These are phyloP conservation scores for Bradynema listronoti DNA, from an alignment of 1,140 invertebrate species.

Conservation along the genomic window DNA sequence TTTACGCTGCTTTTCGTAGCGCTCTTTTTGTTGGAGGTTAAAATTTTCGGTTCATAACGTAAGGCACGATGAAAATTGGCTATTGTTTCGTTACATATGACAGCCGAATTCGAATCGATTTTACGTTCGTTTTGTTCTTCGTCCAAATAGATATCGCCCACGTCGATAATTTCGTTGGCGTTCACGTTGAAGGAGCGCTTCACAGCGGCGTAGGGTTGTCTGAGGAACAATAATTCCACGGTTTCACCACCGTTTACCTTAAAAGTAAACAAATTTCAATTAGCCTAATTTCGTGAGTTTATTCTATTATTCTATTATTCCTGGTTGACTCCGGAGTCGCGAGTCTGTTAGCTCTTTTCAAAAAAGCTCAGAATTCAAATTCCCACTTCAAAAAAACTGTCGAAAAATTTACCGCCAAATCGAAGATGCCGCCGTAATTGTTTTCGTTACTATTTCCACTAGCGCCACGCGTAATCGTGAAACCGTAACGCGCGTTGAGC, in stretches of 20 bases:
- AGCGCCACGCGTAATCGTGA: conserved; percentile 66
- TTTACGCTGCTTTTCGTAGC: conserved; percentile 1
- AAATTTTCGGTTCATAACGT: conserved; percentile 3
- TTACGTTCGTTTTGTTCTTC: too few species aligned
- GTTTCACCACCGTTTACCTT: conserved; percentile 20
- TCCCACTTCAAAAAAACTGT: too few species aligned
- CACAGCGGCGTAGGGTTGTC: conserved; percentile 79
- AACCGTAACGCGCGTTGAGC: conserved; percentile 76
- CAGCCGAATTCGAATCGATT: too few species aligned
- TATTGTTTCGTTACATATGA: too few species aligned
- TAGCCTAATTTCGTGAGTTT: too few species aligned
- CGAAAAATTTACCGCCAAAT: conserved; percentile 22
- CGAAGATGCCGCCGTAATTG: conserved; percentile 19
- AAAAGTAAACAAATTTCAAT: conserved; percentile 14
- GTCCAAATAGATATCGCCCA: conserved; percentile 56
- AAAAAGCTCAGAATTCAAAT: too few species aligned
- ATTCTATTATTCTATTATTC: too few species aligned
- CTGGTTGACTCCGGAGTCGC: too few species aligned
- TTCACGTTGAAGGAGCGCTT: conserved; percentile 85
- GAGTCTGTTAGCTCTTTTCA: too few species aligned
- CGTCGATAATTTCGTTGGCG: conserved; percentile 77
- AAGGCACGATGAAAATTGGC: too few species aligned
- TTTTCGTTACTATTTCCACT: conserved; percentile 74
- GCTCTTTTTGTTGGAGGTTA: background rate
- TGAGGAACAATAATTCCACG: conserved; percentile 66